Conservation (phyloP, 1,140 invertebrate genomes). For the Bombus vancouverensis region DNA sequence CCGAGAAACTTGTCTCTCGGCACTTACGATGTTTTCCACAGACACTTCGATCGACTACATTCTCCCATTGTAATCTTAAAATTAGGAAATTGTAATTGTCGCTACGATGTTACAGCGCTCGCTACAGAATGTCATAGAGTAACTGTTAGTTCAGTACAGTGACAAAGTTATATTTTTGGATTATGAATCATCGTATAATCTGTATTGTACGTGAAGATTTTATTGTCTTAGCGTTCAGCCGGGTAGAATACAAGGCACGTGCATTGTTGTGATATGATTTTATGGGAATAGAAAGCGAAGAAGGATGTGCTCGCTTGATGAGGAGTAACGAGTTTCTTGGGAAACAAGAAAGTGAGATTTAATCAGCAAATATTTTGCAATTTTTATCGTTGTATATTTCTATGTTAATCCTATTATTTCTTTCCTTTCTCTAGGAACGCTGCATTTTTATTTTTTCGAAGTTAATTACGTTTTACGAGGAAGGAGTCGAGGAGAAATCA, state of each 20-base stretch:
- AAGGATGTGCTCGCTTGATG: neutral
- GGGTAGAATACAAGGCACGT: neutral
- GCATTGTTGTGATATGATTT: neutral
- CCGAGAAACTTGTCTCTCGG: too few species aligned
- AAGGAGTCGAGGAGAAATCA: neutral
- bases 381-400: neutral
- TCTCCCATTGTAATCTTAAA: too few species aligned
- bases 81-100: too few species aligned
- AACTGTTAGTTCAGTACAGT: too few species aligned
- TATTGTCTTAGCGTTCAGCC: too few species aligned
- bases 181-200: neutral
- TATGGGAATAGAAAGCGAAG: slow-evolving; percentile 3
- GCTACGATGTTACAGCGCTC: too few species aligned
- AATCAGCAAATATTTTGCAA: neutral
- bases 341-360: neutral
- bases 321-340: neutral
- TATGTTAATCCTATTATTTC: neutral
- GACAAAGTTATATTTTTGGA: neutral
- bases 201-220: neutral
- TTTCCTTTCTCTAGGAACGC: neutral
- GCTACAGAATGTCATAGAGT: too few species aligned
- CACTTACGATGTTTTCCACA: too few species aligned
- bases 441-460: neutral
- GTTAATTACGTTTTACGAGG: neutral
- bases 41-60: too few species aligned